Evolutionary conservation across 2,113 vertebrate genomes (phyloP), one percentile per base, ranked within the genome.

Genomic region (Channa maculata): DNA sequence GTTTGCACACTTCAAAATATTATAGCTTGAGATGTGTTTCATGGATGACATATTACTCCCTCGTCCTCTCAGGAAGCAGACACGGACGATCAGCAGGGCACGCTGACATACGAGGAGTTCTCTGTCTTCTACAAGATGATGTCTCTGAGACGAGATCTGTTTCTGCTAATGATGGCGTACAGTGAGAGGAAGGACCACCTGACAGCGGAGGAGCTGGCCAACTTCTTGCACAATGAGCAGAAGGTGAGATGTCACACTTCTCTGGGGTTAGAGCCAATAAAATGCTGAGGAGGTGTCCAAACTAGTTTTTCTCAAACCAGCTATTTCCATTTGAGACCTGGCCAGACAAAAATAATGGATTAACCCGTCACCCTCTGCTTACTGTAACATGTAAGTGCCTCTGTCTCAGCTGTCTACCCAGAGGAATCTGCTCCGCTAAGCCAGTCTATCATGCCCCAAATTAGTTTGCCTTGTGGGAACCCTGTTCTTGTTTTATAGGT

Each of bases 111-210:
- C 54, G 97, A 98, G 67, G 98, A 99, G 55, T 99, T 99, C 88
- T 96, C 95, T 0, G 96, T 98, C 62, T 99, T 99, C 90, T 99
- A 99, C 90, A 97, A 96, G 92, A 99, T 99, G 97, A 99, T 99
- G 96, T 99, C 97, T 3, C 84, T 97, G 72, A 93, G 98, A 11
- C 93, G 98, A 12, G 98, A 99, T 57, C 95, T 99, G 46, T 99
- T 96, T 90, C 87, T 99, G 49, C 55, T 99, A 79, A 96, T 99
- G 65, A 88, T 98, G 81, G 96, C 92, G 74, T 98, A 97, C 92
- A 99, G 97, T 12, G 95, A 98, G 88, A 97, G 96, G 92, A 99
- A 97, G 84, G 97, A 99, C 88, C 95, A 98, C 71, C 94, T 99
- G 50, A 98, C 96, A 0, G 85, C 87, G 0, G 97, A 98, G 1